Percentiles rank a stretch among this genome's conserved stretches.
phyloP scores from a whole-genome alignment of 1,140 invertebrate species.

The Thereuonema tuberculata region DNA sequence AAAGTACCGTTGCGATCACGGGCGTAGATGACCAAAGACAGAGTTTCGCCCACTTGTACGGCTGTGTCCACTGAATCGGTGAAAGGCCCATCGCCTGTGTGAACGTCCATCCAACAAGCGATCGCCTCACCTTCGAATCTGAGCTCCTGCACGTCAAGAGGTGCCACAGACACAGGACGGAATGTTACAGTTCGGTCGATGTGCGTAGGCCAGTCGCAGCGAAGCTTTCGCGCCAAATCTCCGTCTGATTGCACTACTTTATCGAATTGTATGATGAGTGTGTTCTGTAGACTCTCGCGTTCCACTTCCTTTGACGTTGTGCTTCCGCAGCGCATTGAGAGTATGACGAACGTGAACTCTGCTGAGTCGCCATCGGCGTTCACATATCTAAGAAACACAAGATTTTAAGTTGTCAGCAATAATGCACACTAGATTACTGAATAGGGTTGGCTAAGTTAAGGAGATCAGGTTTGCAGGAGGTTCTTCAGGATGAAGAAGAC shows the following conservation, averaged over 20 bases:
- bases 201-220: neutral
- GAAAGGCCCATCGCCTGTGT: neutral
- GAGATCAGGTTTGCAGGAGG: too few species aligned
- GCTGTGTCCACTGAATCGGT: neutral
- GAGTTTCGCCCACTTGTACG: neutral
- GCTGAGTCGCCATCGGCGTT: too few species aligned
- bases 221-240: neutral
- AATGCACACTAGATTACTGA: too few species aligned
- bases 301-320: neutral
- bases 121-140: neutral
- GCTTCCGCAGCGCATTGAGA: neutral
- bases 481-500: too few species aligned
- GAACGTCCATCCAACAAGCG: neutral
- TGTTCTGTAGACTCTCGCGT: neutral
- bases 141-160: neutral
- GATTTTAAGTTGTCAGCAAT: too few species aligned
- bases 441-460: too few species aligned
- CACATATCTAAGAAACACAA: too few species aligned
- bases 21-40: neutral
- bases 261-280: neutral
- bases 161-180: neutral
- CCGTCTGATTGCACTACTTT: neutral
- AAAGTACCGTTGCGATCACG: neutral
- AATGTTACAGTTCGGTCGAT: neutral
- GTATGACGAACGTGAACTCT: neutral